Evolutionary conservation across 1,140 invertebrate genomes (phyloP), one percentile per base, ranked within the genome.

Genomic region (Zaprionus taronus): DNA sequence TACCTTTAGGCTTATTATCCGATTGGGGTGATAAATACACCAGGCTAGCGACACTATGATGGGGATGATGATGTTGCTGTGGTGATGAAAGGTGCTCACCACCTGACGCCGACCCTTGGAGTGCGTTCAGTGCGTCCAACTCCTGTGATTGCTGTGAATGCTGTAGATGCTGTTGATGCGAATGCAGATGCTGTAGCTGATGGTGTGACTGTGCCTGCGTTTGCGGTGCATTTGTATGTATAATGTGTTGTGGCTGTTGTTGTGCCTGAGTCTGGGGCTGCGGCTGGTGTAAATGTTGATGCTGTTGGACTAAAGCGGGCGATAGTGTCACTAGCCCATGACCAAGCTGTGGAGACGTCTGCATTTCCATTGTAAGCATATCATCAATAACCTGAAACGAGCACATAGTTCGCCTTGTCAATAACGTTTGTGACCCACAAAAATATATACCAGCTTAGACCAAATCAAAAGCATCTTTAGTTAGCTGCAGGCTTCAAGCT

Each of bases 321-420:
- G 79, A 81, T 22, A 89, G 68, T 62, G 81, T 62, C 31, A 77
- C 70, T 44, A 92, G 70, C 62, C 83, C 91, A 79, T 92, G 78
- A 81, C 74, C 79, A 60, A 83, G 80, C 77, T 80, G 72, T 78
- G 91, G 62, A 53, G 85, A 67, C 65, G 91, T 80, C 77, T 92
- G 91, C 80, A 92, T 83, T 74, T 92, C 91, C 91, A 92, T 92
- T 74, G 74, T 92, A 60, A 91, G 77, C 81, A 85, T 91, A 82
- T 76, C 79, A 80, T 75, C 24, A 77, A 70, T 56, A 74, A 74
- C 61, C 85, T 91, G 60, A 31, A 85, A 51, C 20, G 60, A 76
- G 28, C 51, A 31, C 20, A 20, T 51, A 49, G n/a, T 47, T 4
- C 17, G 36, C 31, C 36, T 26, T 51, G 65, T 79, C 65, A 74